Evolutionary conservation across 2,888 invertebrate species (phyloP), one percentile per base, ranked within the genome.

Genomic region (Siphlonurus alternatus): DNA sequence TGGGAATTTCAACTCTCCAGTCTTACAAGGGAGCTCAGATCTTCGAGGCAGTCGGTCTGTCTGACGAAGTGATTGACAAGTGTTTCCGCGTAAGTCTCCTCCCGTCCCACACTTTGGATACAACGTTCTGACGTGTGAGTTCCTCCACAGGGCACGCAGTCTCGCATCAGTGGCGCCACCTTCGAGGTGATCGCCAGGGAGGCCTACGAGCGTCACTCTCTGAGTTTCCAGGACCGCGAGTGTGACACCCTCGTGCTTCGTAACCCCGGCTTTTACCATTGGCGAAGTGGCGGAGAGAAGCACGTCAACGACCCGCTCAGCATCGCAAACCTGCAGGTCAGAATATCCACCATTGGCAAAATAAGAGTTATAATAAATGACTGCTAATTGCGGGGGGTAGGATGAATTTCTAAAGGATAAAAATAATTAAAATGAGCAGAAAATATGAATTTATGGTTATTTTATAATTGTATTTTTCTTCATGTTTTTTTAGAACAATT

Each of bases 1-100:
- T 99, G 99, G 99, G 99, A 65, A 99, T 99, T 73, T 96, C 95
- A 65, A 99, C 98, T 0, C 79, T 99, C 54, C 98, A 98, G 75
- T 97, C 96, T 0, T 99, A 99, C 78, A 98, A 97, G 79, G 93
- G 96, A 67, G 99, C 99, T 0, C 99, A 99, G 79, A 99, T 99
- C 71, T 99, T 99, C 74, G 99, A 99, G 77, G 97, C 97, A 0
- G 96, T 99, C 10, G 99, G 99, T 0, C 76, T 99, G 61, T 87
- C 89, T 53, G 84, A 88, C 66, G 96, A 98, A 71, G 90, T 99
- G 0, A 84, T 99, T 66, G 89, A 95, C 65, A 90, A 90, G 72
- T 97, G 98, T 76, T 99, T 99, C 79, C 89, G 78, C 81, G 77
- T 80, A 70, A 82, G 83, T 67, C 84, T 18, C 64, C 18, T 84